A percentile compares a stretch with the other conserved stretches of the same genome.
phyloP scores from a whole-genome alignment of 2,797 vertebrate species.

The Dryobates pubescens region DNA sequence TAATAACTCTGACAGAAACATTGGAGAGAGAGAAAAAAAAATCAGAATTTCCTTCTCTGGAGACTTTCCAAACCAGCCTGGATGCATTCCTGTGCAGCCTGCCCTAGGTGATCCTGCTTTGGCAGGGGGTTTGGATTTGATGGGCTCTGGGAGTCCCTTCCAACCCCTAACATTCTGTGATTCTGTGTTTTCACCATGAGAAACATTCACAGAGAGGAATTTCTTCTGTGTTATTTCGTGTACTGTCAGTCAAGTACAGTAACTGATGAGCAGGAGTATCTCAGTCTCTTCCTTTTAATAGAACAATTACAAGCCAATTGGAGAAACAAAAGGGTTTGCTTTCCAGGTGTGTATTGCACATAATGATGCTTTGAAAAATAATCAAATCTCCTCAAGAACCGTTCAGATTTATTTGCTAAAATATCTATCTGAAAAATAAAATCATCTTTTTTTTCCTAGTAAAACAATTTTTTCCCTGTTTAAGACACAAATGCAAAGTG shows the following conservation, averaged over 20 bases:
- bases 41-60: neutral
- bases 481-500: neutral
- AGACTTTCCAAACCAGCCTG: too few species aligned
- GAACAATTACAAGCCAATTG: too few species aligned
- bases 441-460: neutral
- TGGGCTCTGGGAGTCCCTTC: too few species aligned
- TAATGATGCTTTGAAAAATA: neutral
- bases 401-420: constrained; percentile 9
- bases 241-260: too few species aligned
- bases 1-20: constrained; percentile 23
- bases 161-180: too few species aligned
- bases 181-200: neutral
- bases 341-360: neutral
- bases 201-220: neutral
- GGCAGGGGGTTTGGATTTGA: too few species aligned
- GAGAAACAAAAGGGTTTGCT: neutral
- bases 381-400: neutral
- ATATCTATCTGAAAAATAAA: neutral
- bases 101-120: too few species aligned
- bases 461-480: neutral
- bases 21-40: neutral
- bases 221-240: too few species aligned
- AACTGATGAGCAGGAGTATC: too few species aligned
- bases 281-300: too few species aligned
- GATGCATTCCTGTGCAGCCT: too few species aligned